phyloP scores from a whole-genome alignment of 2,888 invertebrate species.

The Eristalis pertinax region DNA sequence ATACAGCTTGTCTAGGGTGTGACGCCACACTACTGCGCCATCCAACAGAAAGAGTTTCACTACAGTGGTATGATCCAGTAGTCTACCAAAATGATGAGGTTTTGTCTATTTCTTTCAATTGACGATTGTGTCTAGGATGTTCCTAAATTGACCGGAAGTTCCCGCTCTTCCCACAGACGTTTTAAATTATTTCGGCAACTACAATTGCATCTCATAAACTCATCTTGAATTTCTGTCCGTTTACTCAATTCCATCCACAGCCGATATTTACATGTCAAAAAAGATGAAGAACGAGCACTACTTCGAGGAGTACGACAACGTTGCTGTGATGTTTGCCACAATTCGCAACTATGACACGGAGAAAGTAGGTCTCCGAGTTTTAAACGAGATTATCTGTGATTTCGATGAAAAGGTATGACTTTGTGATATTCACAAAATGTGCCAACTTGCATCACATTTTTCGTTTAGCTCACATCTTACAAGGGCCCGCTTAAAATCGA shows the following conservation, averaged over 20 bases:
- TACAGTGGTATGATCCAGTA: too few relatives aligned
- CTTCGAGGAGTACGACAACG: conserved; percentile 92
- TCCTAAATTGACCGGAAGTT: too few relatives aligned
- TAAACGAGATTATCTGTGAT: conserved; percentile 96
- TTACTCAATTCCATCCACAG: conserved; percentile 81
- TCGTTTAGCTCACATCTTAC: conserved; percentile 84
- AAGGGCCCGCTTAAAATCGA: conserved; percentile 87
- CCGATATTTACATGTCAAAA: conserved; percentile 89
- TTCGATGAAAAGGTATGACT: conserved; percentile 89
- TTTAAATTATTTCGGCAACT: too few relatives aligned
- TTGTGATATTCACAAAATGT: not conserved
- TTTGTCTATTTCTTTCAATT: too few relatives aligned
- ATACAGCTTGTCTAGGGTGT: too few relatives aligned
- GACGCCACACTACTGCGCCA: too few relatives aligned
- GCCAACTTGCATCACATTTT: not conserved
- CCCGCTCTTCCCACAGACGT: too few relatives aligned
- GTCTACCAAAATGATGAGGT: too few relatives aligned
- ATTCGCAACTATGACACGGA: conserved; percentile 90
- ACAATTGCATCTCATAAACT: too few relatives aligned
- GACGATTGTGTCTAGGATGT: too few relatives aligned
- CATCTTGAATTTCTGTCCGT: too few relatives aligned
- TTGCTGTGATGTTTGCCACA: conserved; percentile 98
- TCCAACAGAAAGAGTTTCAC: too few relatives aligned
- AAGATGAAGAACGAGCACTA: conserved; percentile 89
- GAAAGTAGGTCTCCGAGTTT: conserved; percentile 85